A percentile compares a stretch with the other conserved stretches of the same genome.
Evolutionary conservation across 1,140 invertebrate species (phyloP).

Genomic region (Cataglyphis hispanica): DNA sequence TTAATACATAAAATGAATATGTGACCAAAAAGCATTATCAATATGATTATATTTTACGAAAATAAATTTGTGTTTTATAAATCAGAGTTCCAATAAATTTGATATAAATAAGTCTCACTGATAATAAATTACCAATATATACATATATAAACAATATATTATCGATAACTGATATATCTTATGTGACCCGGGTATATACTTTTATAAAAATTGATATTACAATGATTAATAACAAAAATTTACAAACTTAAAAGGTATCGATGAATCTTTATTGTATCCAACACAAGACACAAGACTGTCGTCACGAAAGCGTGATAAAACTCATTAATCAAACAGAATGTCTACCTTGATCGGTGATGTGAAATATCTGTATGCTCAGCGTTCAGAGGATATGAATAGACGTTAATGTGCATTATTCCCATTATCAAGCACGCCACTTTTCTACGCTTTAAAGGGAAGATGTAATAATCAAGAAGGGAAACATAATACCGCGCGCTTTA

Average conservation of each 20-base stretch:
- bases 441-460: not conserved
- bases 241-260: not conserved
- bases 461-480: not conserved
- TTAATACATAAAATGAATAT: no score
- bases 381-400: not conserved
- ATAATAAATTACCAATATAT: no score
- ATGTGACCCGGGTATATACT: no score
- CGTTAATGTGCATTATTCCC: not conserved
- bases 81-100: no score
- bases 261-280: not conserved
- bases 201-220: not conserved
- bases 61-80: no score
- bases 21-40: no score
- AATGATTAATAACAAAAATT: no score
- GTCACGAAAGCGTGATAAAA: not conserved
- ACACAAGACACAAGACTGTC: not conserved
- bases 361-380: conserved; percentile 1
- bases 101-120: no score
- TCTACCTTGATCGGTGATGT: not conserved
- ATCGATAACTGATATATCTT: no score
- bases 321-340: conserved; percentile 8
- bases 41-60: no score
- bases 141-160: no score
- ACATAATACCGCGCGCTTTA: no score
- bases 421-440: not conserved